Conservation (phyloP, 2,797 vertebrate genomes). For the Urophycis tenuis region DNA sequence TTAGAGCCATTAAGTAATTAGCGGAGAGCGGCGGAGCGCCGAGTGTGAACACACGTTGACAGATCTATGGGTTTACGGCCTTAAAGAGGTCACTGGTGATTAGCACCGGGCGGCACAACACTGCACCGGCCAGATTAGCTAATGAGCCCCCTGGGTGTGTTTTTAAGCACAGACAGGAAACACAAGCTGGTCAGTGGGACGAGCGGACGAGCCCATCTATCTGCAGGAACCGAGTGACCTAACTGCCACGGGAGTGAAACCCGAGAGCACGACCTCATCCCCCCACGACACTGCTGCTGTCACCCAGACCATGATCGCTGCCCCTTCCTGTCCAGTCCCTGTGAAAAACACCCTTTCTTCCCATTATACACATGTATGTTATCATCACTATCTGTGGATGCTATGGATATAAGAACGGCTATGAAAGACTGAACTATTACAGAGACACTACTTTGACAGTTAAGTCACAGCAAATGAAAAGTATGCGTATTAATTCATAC, state of each 20-base stretch:
- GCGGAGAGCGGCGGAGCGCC: slow-evolving; percentile 15
- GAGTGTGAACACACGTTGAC: slow-evolving; percentile 36
- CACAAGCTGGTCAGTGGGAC: slow-evolving; percentile 35
- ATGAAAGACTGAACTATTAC: neutral
- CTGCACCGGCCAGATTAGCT: slow-evolving; percentile 36
- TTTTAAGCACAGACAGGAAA: slow-evolving; percentile 58
- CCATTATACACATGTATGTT: neutral
- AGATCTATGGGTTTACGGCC: slow-evolving; percentile 51
- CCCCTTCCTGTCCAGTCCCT: neutral
- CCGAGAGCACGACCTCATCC: neutral
- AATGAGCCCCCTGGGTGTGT: slow-evolving; percentile 58
- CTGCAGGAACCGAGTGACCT: neutral
- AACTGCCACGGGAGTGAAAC: neutral
- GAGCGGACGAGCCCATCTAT: slow-evolving; percentile 19
- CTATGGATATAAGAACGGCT: neutral
- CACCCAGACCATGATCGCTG: neutral
- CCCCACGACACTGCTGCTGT: neutral
- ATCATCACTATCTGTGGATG: neutral
- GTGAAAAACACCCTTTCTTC: neutral
- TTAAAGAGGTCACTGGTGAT: slow-evolving; percentile 54
- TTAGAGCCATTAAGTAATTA: slow-evolving; percentile 16
- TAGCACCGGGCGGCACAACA: slow-evolving; percentile 38
- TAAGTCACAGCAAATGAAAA: neutral
- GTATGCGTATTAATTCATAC: neutral
- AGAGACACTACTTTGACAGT: neutral